Evolutionary conservation across 2,888 invertebrate species (phyloP), one percentile per base, ranked within the genome.

Genomic region (Carcina quercana): DNA sequence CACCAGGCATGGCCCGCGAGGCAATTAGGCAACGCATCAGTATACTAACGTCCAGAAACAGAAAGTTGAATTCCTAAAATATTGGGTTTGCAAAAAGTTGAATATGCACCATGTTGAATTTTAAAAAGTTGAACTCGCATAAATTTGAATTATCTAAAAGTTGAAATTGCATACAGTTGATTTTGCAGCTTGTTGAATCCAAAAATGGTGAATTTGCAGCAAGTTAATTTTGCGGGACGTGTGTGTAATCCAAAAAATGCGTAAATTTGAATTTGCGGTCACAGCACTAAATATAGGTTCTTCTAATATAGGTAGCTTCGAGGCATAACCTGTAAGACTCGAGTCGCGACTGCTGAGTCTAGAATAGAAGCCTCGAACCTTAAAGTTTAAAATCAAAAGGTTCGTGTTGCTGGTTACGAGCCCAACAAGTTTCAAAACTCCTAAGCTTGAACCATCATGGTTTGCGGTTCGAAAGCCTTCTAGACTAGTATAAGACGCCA

Each of bases 291-390:
- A 17, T 17, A 17, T 17, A 17, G 4, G 17, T 17, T 5, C 17
- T 5, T 17, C 7, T 17, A 17, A 7, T 17, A 7, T 17, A 5
- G 17, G 4, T 4, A 17, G 17, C 27, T 27, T 27, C 27, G 10
- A 27, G 24, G 24, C 24, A 11, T 17, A 17, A 17, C 14, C 27
- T 27, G 15, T 11, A 27, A 27, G 15, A 15, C 27, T 27, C 15
- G 14, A 27, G 15, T 27, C 27, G 27, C 15, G 15, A 27, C 15
- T 27, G 2, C n/a, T 22, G 24, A 26, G 26, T 26, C 26, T n/a
- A n/a, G n/a, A n/a, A n/a, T 26, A 14, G 26, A 26, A 26, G 26
- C 26, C 26, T 26, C 13, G 26, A 26, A 26, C 26, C 26, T 26
- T 20, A 21, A 21, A 29, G 21, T 14, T 21, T 29, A 10, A 29